Evolutionary conservation across 2,888 invertebrate species (phyloP), one percentile per base, ranked within the genome.

Genomic region (Metalampra italica): DNA sequence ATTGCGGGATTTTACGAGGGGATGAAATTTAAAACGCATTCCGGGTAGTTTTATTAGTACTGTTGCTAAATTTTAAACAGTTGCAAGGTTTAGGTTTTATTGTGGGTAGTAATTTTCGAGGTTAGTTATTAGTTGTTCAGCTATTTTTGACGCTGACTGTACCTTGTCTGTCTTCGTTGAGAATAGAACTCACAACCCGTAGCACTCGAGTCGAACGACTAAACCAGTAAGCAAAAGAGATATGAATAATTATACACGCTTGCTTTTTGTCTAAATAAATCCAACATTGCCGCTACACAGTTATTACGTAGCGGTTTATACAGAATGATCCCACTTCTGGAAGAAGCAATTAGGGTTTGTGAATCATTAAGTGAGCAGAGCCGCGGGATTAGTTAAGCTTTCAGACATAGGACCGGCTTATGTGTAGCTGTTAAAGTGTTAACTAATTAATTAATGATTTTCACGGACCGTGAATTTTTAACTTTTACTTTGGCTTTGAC

Each of bases 301-400:
- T 32, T 29, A 4, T 40, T 41, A 34, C 29, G 14, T 30, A n/a
- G 62, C 62, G 68, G 64, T 67, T 77, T 75, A 70, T 64, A 62
- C 64, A 59, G 71, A 75, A 70, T 79, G 60, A 80, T 76, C 78
- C 75, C 69, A 71, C 73, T 78, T 82, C 79, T 69, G 68, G 67
- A 73, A 73, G 74, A 66, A 73, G 76, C 75, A 82, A 83, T 82
- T 83, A 83, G 73, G 65, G 69, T 63, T 68, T 60, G 57, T 83
- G 80, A 82, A 83, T 83, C 67, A 83, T 83, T 81, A 59, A 82
- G 69, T 63, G 71, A 72, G 56, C 62, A 51, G 62, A 22, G 22
- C 22, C 3, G 36, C 36, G 55, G 62, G 68, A 68, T 75, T 75
- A 69, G 68, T 70, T 65, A 66, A 66, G 71, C 71, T 70, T 66